Evolutionary conservation across 2,888 invertebrate genomes (phyloP), one percentile per base, ranked within the genome.

Genomic region (Hirtodrosophila cameraria): DNA sequence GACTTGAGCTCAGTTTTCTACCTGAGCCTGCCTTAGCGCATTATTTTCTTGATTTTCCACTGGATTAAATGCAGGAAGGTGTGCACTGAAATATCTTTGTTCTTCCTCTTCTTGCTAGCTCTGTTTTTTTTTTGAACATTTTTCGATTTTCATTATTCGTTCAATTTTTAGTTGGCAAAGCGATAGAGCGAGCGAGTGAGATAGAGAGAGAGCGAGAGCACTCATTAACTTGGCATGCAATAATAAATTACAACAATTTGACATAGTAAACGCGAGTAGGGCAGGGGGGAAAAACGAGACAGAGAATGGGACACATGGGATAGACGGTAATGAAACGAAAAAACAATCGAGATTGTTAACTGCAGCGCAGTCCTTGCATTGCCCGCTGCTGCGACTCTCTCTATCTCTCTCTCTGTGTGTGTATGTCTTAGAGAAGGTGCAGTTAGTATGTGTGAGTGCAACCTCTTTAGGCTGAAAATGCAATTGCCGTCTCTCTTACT

Each of bases 201-300:
- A 18, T 12, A 15, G 9, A 25, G 3, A 18, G 30, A 23, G 2
- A 13, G 6, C 3, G 11, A 15, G 38, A 9, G 31, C 1, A 59
- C 76, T 83, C 86, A 86, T 80, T 86, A 86, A 83, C 77, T 80
- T 83, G 80, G 64, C 77, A 63, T 82, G 82, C 80, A 83, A 86
- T 80, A 75, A 82, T 82, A 82, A 82, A 82, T 82, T 82, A 83
- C 75, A 70, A 61, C 68, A 80, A 82, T 83, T 83, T 75, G 84
- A 82, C 80, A 80, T 46, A 65, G 48, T 42, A 33, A 57, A 35
- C 48, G 25, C 61, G 49, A n/a, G 36, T 16, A 33, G 28, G 39
- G 41, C 12, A 2, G 41, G 20, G 7, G 25, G 9, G 43, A 23
- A 62, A 27, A 31, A 38, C 23, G 11, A 52, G 46, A 41, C 45